These are phyloP conservation scores for Acromyrmex charruanus DNA, from an alignment of 1,140 invertebrate genomes.

Conservation along the genomic window DNA sequence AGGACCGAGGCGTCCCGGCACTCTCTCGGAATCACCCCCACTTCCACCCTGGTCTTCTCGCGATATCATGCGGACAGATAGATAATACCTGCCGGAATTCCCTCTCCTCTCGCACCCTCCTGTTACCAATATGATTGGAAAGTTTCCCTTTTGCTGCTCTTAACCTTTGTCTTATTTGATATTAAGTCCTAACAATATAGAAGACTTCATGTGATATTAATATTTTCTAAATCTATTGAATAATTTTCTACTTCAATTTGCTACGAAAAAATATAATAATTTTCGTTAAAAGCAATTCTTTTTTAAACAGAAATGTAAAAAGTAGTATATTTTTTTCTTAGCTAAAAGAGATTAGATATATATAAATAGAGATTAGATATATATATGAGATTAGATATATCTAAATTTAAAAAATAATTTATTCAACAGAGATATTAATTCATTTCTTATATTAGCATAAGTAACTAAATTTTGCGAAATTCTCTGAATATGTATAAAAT, in stretches of 20 bases:
- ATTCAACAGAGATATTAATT: background rate
- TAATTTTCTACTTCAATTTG: background rate
- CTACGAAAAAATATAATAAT: background rate
- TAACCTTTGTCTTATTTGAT: background rate
- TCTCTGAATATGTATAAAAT: background rate
- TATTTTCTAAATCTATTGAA: background rate
- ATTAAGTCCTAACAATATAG: background rate
- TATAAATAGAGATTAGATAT: background rate
- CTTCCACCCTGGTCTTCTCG: slow-evolving; percentile 62
- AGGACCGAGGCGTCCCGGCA: slow-evolving; percentile 81
- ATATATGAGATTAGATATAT: background rate
- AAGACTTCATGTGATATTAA: background rate
- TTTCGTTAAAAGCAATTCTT: background rate
- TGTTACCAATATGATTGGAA: background rate
- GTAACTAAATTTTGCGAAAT: background rate
- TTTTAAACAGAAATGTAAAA: background rate
- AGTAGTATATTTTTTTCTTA: background rate
- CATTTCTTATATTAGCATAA: background rate
- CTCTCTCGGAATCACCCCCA: slow-evolving; percentile 80
- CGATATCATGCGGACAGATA: slow-evolving; percentile 65
- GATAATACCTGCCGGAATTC: slow-evolving; percentile 60
- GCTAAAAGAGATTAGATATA: background rate
- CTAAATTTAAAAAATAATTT: background rate
- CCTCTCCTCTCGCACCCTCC: background rate
- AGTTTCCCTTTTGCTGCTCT: slow-evolving; percentile 35